Evolutionary conservation across 2,113 vertebrate genomes (phyloP).

Genomic region (Holacanthus passer): DNA sequence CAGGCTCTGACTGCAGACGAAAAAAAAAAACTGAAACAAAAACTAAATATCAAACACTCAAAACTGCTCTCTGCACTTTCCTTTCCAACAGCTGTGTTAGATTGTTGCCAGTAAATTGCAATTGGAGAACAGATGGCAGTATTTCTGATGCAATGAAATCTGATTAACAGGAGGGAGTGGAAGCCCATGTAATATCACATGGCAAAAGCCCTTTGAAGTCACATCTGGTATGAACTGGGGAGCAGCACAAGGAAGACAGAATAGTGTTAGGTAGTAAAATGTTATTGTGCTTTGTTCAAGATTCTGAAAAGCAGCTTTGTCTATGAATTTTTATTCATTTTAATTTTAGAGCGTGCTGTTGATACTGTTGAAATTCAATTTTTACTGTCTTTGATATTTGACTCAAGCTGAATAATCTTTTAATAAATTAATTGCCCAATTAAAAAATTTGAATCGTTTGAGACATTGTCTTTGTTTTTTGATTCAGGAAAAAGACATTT

Average conservation of each 20-base stretch:
- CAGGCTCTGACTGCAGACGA: not conserved
- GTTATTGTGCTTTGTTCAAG: not conserved
- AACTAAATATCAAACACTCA: not conserved
- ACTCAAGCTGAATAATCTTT: not conserved
- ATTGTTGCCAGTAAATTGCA: slow-evolving; percentile 22
- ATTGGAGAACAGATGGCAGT: not conserved
- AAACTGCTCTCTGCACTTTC: slow-evolving; percentile 1
- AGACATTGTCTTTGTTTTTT: not conserved
- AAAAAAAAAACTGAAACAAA: slow-evolving; percentile 46
- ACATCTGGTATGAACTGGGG: slow-evolving; percentile 19
- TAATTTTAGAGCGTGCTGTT: not conserved
- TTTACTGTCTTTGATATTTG: not conserved
- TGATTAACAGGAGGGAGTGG: not conserved
- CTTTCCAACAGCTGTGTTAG: not conserved
- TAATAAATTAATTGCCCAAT: not conserved
- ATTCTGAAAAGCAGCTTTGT: not conserved
- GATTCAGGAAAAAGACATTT: not conserved
- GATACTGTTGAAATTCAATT: not conserved
- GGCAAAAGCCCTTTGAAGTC: slow-evolving; percentile 34
- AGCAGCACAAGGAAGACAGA: not conserved
- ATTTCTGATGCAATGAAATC: slow-evolving; percentile 21
- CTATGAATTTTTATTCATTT: not conserved
- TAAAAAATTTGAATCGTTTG: not conserved
- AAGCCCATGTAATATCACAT: slow-evolving; percentile 17
- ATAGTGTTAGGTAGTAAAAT: not conserved